Base-by-base conservation (phyloP, 2,113 vertebrate genomes). In the Mohoua ochrocephala region DNA sequence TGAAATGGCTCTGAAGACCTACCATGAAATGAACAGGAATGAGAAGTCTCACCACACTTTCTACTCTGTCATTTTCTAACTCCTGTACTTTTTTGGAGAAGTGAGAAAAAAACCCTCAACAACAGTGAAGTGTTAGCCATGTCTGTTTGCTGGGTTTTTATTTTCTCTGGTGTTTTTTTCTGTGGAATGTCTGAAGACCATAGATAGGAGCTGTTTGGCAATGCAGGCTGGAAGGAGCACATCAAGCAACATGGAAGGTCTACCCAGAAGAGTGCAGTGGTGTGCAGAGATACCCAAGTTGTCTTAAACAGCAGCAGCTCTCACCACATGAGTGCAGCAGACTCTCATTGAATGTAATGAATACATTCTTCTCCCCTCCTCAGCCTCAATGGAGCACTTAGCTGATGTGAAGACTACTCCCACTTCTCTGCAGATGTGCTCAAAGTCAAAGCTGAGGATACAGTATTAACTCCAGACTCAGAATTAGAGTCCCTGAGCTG, bases 281-380 rank as follows among this genome's bases (percentile, higher is more conserved):
- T 76, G 8, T 53, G 33, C 27, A 59, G 33, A 84, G 35, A 57
- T 37, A 37, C 31, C 27, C 23, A 65, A 20, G 11, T 41, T 84
- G 23, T 52, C 44, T 68, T 60, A 60, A 76, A 87, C 21, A 53
- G 31, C 70, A 90, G 31, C 28, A 76, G 39, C 70, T 93, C 84
- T 95, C 57, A 76, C 92, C 87, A 91, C 90, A 85, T 75, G 94
- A 95, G 84, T 79, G 94, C 96, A 96, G 90, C 84, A 91, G 61
- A 95, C 93, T 87, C 69, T 78, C 37, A 49, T 37, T 60, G 90
- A 91, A 95, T 54, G 13, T 30, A 82, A 56, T 49, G 92, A 91
- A 96, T 37, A 12, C 35, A 68, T 52, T 56, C 57, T 92, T 82
- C 47, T 82, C 26, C 26, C 20, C 35, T 85, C 26, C 27, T 35